Percentiles rank a stretch among this genome's conserved stretches.
Evolutionary conservation across 2,113 vertebrate species (phyloP).

Genomic region (Bombycilla garrulus): DNA sequence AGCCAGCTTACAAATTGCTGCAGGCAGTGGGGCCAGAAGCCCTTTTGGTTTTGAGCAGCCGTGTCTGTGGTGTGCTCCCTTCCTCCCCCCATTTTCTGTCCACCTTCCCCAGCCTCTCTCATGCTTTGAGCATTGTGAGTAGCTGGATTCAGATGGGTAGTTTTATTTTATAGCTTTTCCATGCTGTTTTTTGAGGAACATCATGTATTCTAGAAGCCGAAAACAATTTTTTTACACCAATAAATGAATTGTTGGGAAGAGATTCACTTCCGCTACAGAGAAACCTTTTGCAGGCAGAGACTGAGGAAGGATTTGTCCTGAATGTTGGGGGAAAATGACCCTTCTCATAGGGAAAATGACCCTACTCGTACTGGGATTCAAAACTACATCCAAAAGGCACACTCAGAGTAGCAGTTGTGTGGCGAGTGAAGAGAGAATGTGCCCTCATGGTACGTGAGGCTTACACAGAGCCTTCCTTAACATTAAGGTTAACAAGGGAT

Average conservation of each 20-base stretch:
- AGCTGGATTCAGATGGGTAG: neutral
- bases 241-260: neutral
- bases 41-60: neutral
- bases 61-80: neutral
- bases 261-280: neutral
- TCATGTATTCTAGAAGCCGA: neutral
- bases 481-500: neutral
- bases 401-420: neutral
- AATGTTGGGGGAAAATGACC: neutral
- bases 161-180: neutral
- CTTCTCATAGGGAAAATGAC: neutral
- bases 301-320: neutral
- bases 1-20: neutral
- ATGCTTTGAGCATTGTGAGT: neutral
- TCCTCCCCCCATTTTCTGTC: neutral
- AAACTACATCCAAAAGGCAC: neutral
- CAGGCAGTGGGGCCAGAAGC: neutral
- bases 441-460: neutral
- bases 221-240: neutral
- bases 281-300: neutral
- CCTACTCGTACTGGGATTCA: neutral
- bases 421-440: neutral
- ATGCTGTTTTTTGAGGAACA: neutral
- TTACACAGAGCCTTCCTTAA: neutral
- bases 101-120: rapidly evolving